Percentiles rank a stretch among this genome's conserved stretches.
These are phyloP conservation scores for Crenuchus spilurus DNA, from an alignment of 2,797 vertebrate genomes.

Conservation along the genomic window DNA sequence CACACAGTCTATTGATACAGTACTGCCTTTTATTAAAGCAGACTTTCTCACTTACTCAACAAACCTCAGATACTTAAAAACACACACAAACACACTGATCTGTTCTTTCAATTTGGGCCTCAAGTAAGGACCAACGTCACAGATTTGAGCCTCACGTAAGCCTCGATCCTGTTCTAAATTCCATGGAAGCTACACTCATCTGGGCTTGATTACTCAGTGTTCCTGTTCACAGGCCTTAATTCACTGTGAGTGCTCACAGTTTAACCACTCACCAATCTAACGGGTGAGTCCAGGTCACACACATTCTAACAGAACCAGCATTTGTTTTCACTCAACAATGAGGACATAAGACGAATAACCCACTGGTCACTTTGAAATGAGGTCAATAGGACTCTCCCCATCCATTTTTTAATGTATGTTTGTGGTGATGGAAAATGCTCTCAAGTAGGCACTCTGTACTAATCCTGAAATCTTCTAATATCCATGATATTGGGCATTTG, in stretches of 20 bases:
- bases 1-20: not conserved
- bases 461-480: not conserved
- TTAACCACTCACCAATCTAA: slow-evolving; percentile 10
- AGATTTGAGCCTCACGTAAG: slow-evolving; percentile 6
- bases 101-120: not conserved
- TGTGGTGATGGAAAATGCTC: not conserved
- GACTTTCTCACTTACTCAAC: slow-evolving; percentile 5
- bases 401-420: not conserved
- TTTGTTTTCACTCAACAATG: slow-evolving; percentile 1
- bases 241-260: not conserved
- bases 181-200: slow-evolving; percentile 16
- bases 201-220: not conserved
- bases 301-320: not conserved
- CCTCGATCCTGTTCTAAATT: slow-evolving; percentile 29
- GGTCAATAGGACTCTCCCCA: not conserved
- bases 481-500: not conserved
- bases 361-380: not conserved
- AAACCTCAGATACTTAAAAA: not conserved
- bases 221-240: not conserved
- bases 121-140: slow-evolving; percentile 8
- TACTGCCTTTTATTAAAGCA: slow-evolving; percentile 7
- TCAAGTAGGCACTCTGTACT: not conserved
- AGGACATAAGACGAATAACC: slow-evolving; percentile 16
- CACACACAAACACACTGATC: no score
- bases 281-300: not conserved